Evolutionary conservation across 1,140 invertebrate genomes (phyloP), one percentile per base, ranked within the genome.

Genomic region (Aphis gossypii): DNA sequence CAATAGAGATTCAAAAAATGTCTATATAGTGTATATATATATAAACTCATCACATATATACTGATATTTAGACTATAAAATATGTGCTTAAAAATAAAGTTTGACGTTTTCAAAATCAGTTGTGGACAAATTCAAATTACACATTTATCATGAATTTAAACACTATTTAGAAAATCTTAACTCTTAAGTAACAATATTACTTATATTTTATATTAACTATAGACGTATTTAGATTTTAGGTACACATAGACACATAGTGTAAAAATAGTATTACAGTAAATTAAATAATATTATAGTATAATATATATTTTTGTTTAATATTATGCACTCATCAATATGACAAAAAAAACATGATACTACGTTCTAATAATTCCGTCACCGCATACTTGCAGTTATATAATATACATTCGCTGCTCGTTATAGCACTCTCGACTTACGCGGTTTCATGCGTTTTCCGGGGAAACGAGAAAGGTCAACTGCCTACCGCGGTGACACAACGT

Each of bases 381-480:
- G 38, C 38, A n/a, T 18, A n/a, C 30, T 76, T 18, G n/a, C n/a
- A n/a, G 60, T 18, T 68, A 68, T 18, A 68, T n/a, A 76, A n/a
- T 76, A 76, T n/a, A 60, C 30, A 76, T 30, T 76, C 60, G 14
- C 30, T 76, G 60, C 60, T 68, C 60, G 30, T 68, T 76, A n/a
- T 41, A 83, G 38, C 82, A 41, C 35, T 83, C n/a, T 83, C 20
- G 35, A 41, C 41, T 44, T 84, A 84, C 38, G 83, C 38, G 83
- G 38, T 84, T 84, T 30, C 83, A 25, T 41, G 21, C 23, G 9
- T 84, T 84, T 86, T 86, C 84, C 84, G 84, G 25, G 25, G 30
- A 86, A 86, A 46, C 25, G 25, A 14, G 44, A 86, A 86, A 86
- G 84, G 84, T 86, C 84, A 86, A 86, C 84, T 44, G 83, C 38